Percentiles rank a stretch among this genome's conserved stretches.
Conservation (phyloP, 2,797 vertebrate species). For the Xenentodon cancila region DNA sequence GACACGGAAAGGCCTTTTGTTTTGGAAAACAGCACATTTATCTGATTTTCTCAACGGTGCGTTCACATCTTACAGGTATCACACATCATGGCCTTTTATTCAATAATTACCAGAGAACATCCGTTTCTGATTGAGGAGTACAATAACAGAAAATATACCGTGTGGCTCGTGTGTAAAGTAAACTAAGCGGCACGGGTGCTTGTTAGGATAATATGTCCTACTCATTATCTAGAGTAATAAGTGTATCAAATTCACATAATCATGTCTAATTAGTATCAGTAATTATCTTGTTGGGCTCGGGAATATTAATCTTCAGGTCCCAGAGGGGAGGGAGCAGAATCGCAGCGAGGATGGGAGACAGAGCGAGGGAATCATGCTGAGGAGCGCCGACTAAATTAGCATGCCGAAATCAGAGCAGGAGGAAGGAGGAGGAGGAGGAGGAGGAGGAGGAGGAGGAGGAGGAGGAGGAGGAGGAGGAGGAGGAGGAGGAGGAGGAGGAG, state of each 20-base stretch:
- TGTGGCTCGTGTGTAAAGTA: slow-evolving; percentile 79
- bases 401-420: slow-evolving; percentile 80
- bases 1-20: slow-evolving; percentile 32
- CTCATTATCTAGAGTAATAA: slow-evolving; percentile 93
- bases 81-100: slow-evolving; percentile 59
- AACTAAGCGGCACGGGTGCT: slow-evolving; percentile 85
- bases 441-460: slow-evolving; percentile 35
- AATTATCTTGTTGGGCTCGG: slow-evolving; percentile 95
- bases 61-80: slow-evolving; percentile 47
- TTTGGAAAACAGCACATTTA: slow-evolving; percentile 44
- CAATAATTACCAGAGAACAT: slow-evolving; percentile 69
- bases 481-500: slow-evolving; percentile 44
- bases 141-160: slow-evolving; percentile 77
- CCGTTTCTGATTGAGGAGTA: slow-evolving; percentile 75
- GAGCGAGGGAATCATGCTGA: slow-evolving; percentile 82
- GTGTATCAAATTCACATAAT: slow-evolving; percentile 97
- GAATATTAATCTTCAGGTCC: slow-evolving; percentile 95
- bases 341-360: slow-evolving; percentile 79
- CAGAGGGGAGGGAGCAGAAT: slow-evolving; percentile 87
- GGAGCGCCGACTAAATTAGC: slow-evolving; percentile 84
- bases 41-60: slow-evolving; percentile 31
- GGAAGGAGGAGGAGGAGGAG: slow-evolving; percentile 30
- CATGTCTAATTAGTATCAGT: slow-evolving; percentile 99
- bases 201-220: slow-evolving; percentile 89
- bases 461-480: slow-evolving; percentile 1